These are phyloP conservation scores for Aphidius colemani DNA, from an alignment of 2,888 invertebrate species.

Conservation along the genomic window DNA sequence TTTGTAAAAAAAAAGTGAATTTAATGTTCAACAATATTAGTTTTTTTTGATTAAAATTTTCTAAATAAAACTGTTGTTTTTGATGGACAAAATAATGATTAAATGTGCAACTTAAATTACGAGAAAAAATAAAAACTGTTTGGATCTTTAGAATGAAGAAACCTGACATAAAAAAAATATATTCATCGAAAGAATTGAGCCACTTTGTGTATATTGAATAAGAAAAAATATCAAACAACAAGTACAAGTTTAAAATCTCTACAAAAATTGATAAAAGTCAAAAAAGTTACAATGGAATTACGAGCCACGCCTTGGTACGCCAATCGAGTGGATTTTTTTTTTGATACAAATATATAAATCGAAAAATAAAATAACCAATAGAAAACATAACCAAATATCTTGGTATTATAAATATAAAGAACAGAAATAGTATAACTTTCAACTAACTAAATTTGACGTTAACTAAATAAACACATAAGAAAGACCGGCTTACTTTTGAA, in stretches of 20 bases:
- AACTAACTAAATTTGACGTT: slow-evolving; percentile 57
- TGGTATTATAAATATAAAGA: slow-evolving; percentile 2
- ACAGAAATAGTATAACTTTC: slow-evolving; percentile 28
- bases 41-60: too few relatives aligned
- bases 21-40: too few relatives aligned
- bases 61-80: too few relatives aligned
- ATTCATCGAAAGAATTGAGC: too few relatives aligned
- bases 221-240: slow-evolving; percentile 16
- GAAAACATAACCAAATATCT: slow-evolving; percentile 14
- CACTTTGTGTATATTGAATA: background rate
- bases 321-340: slow-evolving; percentile 42
- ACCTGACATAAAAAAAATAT: too few relatives aligned
- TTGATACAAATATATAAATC: slow-evolving; percentile 37
- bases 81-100: too few relatives aligned
- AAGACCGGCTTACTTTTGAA: slow-evolving; percentile 55
- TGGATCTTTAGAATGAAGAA: too few relatives aligned
- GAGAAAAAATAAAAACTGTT: too few relatives aligned
- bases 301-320: slow-evolving; percentile 55
- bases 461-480: slow-evolving; percentile 57
- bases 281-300: slow-evolving; percentile 39
- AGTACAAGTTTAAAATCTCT: slow-evolving; percentile 1
- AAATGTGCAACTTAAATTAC: too few relatives aligned
- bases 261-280: slow-evolving; percentile 32
- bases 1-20: too few relatives aligned
- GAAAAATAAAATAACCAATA: slow-evolving; percentile 19